Evolutionary conservation across 2,113 vertebrate species (phyloP).

Genomic region (Lonchura striata): DNA sequence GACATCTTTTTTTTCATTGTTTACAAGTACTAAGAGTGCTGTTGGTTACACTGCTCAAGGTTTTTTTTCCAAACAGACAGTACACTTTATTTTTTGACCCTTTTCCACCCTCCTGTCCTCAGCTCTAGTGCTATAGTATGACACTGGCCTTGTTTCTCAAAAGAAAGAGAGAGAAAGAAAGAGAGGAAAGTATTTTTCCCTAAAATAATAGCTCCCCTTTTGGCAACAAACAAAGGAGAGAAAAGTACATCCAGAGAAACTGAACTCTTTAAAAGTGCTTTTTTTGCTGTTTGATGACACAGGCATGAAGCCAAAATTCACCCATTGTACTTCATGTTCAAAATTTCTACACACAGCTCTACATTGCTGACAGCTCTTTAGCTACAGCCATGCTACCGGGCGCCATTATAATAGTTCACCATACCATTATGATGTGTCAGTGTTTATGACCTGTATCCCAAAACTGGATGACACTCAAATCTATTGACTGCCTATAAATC

Average conservation of each 20-base stretch:
- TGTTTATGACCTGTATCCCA: conserved; percentile 49
- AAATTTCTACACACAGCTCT: conserved; percentile 38
- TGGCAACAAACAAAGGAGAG: conserved; percentile 56
- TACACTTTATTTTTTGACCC: background rate
- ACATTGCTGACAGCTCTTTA: conserved; percentile 36
- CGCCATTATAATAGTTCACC: background rate
- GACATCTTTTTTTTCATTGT: background rate
- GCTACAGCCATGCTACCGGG: conserved; percentile 12
- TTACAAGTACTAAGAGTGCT: background rate
- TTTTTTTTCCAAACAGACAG: background rate
- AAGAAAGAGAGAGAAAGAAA: background rate
- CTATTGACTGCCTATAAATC: conserved; percentile 56
- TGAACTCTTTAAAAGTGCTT: background rate
- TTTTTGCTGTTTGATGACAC: conserved; percentile 58
- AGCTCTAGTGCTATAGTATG: background rate
- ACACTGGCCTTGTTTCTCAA: background rate
- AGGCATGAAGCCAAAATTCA: conserved; percentile 54
- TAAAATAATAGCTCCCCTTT: conserved; percentile 56
- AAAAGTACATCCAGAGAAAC: conserved; percentile 43
- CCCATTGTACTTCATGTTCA: conserved; percentile 54
- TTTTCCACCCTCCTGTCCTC: conserved; percentile 20
- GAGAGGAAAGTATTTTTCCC: conserved; percentile 16
- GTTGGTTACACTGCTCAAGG: background rate
- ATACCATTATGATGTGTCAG: conserved; percentile 22
- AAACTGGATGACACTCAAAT: conserved; percentile 41